Evolutionary conservation across 2,113 vertebrate genomes (phyloP).

Genomic region (Hirundichthys speculiger): DNA sequence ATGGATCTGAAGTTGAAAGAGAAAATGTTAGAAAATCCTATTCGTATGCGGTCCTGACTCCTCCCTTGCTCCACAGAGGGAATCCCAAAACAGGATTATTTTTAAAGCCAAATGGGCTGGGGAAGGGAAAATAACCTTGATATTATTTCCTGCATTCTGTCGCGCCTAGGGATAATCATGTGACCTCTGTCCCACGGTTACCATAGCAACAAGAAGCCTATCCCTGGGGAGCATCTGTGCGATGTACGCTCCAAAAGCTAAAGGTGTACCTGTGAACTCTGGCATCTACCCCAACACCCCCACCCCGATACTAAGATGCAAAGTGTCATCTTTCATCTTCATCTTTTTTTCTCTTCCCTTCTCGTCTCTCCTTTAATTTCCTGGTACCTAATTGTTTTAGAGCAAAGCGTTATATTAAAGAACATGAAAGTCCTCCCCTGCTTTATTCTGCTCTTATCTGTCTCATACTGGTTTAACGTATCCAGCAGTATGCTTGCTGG

Average conservation of each 20-base stretch:
- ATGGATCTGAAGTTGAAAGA: neutral
- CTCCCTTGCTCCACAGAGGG: neutral
- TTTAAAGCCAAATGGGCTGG: slow-evolving; percentile 9
- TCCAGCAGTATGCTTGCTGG: slow-evolving; percentile 21
- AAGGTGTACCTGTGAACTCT: slow-evolving; percentile 54
- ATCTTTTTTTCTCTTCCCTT: slow-evolving; percentile 7
- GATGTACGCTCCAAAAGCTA: slow-evolving; percentile 45
- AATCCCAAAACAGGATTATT: slow-evolving; percentile 6
- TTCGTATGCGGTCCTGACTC: neutral
- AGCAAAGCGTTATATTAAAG: slow-evolving; percentile 29
- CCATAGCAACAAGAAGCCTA: slow-evolving; percentile 57
- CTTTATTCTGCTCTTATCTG: slow-evolving; percentile 20
- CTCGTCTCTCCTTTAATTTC: slow-evolving; percentile 35
- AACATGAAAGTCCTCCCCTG: slow-evolving; percentile 5
- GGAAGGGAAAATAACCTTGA: slow-evolving; percentile 9
- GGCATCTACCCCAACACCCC: slow-evolving; percentile 14
- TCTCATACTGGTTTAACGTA: slow-evolving; percentile 41
- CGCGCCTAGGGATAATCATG: slow-evolving; percentile 41
- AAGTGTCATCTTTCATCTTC: slow-evolving; percentile 43
- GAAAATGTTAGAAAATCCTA: too few relatives aligned
- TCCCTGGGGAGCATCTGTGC: slow-evolving; percentile 58
- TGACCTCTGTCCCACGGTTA: slow-evolving; percentile 65
- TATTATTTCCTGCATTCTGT: slow-evolving; percentile 23
- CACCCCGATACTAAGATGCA: slow-evolving; percentile 16
- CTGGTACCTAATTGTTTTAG: slow-evolving; percentile 24